These are phyloP conservation scores for Cathartes aura DNA, from an alignment of 2,113 vertebrate genomes.

Conservation along the genomic window DNA sequence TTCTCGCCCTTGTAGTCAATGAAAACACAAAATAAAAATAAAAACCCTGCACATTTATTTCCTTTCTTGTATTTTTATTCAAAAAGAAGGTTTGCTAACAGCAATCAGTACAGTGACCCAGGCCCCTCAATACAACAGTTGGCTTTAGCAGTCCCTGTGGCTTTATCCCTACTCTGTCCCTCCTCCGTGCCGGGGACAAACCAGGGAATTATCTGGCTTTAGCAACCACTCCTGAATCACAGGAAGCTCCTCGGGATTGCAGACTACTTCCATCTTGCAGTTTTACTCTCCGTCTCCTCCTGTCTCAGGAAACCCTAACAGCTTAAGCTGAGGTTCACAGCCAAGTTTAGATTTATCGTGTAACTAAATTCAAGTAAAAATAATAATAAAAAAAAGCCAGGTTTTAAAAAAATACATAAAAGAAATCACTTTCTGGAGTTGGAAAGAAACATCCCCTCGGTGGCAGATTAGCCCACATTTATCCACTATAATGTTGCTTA, in stretches of 20 bases:
- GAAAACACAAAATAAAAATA: background rate
- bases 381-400: background rate
- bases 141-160: background rate
- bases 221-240: background rate
- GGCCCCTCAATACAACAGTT: background rate
- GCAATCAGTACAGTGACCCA: background rate
- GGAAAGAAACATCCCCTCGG: constrained; percentile 23
- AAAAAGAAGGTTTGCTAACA: constrained; percentile 53
- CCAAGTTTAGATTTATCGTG: background rate
- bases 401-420: background rate
- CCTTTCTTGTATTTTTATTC: constrained; percentile 52
- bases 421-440: constrained; percentile 4
- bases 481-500: constrained; percentile 39
- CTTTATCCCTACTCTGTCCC: background rate
- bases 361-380: background rate
- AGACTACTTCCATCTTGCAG: background rate
- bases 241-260: background rate
- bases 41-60: background rate
- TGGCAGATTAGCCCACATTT: constrained; percentile 53
- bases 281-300: background rate
- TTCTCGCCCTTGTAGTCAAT: background rate
- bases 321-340: background rate
- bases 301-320: background rate
- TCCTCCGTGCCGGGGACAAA: background rate
- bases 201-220: background rate